Percentiles rank a stretch among this genome's conserved stretches.
Conservation (phyloP, 1,140 invertebrate genomes). For the Doryteuthis pealeii region DNA sequence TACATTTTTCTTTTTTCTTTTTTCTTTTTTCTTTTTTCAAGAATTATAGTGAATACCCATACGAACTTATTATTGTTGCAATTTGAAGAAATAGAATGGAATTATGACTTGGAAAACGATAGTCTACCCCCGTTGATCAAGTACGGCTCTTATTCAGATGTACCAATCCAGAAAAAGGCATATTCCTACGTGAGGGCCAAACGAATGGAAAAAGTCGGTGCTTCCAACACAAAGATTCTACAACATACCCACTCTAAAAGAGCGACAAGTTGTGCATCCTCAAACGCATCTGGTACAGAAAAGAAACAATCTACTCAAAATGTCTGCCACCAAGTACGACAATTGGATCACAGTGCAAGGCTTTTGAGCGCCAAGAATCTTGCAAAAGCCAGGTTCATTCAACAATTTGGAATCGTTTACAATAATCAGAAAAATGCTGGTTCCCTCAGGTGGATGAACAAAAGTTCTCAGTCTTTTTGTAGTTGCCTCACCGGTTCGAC, state of each 20-base stretch:
- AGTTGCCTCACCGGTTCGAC: neutral
- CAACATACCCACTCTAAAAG: conserved; percentile 11
- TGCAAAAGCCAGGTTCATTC: conserved; percentile 43
- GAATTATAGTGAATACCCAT: conserved; percentile 57
- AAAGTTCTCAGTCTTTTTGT: neutral
- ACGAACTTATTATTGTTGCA: conserved; percentile 56
- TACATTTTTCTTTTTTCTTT: too few relatives aligned
- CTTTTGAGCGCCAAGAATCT: conserved; percentile 44
- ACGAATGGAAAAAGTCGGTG: conserved; percentile 52
- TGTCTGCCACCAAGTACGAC: conserved; percentile 28
- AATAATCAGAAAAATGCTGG: neutral
- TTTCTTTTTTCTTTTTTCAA: conserved; percentile 31
- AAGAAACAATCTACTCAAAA: too few relatives aligned
- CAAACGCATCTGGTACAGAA: too few relatives aligned
- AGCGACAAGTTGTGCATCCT: neutral
- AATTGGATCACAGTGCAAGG: conserved; percentile 52
- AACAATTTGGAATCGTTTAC: conserved; percentile 22
- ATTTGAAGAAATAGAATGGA: conserved; percentile 58
- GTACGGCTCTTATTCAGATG: conserved; percentile 52
- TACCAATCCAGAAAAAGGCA: conserved; percentile 46
- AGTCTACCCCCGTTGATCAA: conserved; percentile 52
- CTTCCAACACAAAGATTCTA: conserved; percentile 50
- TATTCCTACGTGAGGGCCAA: conserved; percentile 56
- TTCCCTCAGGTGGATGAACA: neutral
- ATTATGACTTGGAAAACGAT: conserved; percentile 55